A percentile compares a stretch with the other conserved stretches of the same genome.
Conservation (phyloP, 2,113 vertebrate genomes). For the Rostratula benghalensis region DNA sequence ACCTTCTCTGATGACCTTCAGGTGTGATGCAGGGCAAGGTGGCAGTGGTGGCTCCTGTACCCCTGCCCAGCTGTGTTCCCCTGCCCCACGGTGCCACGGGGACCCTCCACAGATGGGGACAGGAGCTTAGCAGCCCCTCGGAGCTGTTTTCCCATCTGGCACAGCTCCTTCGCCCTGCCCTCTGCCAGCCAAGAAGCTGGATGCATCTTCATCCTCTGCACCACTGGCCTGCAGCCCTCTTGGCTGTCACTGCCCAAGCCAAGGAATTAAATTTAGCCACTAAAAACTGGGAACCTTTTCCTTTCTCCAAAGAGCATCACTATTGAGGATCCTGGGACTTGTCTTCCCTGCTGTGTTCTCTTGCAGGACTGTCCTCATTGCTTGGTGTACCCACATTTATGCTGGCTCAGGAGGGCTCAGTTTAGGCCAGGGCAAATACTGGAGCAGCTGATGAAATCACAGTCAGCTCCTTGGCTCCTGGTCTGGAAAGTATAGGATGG, state of each 20-base stretch:
- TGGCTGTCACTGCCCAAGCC: not conserved
- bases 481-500: not conserved
- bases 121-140: accelerated
- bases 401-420: not conserved
- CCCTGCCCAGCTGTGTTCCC: not conserved
- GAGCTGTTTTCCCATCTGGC: not conserved
- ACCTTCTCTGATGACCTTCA: not conserved
- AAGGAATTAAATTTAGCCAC: not conserved
- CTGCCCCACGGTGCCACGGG: accelerated
- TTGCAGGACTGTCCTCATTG: not conserved
- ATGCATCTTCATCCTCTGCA: accelerated
- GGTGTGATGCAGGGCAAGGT: not conserved
- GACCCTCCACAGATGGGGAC: not conserved
- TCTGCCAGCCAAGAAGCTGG: accelerated
- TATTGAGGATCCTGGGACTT: not conserved
- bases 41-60: accelerated
- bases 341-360: not conserved
- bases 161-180: not conserved
- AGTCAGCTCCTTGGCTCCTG: not conserved
- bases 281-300: not conserved
- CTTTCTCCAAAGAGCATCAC: not conserved
- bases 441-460: not conserved
- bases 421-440: not conserved
- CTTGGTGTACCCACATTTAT: accelerated
- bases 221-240: accelerated